phyloP scores from a whole-genome alignment of 2,888 invertebrate genomes.

The Sphaerophoria taeniata region DNA sequence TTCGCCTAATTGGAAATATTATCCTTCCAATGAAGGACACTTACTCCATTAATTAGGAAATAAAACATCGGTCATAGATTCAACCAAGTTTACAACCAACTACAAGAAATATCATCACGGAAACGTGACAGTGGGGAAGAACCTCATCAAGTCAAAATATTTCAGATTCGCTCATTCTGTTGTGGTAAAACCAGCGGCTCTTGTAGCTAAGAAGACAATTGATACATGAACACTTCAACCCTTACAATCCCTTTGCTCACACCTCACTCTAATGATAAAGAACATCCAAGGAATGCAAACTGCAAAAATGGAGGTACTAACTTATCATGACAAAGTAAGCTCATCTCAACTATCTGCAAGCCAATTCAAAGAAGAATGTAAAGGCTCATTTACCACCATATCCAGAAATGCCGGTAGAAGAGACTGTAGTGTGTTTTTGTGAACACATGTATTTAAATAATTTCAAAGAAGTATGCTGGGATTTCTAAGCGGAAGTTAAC shows the following conservation, averaged over 20 bases:
- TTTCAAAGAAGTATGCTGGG: too few relatives aligned
- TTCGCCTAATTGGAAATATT: too few relatives aligned
- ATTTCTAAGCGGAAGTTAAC: too few relatives aligned
- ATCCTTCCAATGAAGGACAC: too few relatives aligned
- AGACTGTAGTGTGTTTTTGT: too few relatives aligned
- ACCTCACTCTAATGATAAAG: conserved; percentile 24
- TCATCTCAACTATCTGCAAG: conserved; percentile 20
- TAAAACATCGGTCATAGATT: too few relatives aligned
- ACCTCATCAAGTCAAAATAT: conserved; percentile 20
- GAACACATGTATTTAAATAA: too few relatives aligned
- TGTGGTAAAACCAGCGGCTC: too few relatives aligned
- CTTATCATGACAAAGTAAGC: conserved; percentile 36
- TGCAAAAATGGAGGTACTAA: conserved; percentile 16
- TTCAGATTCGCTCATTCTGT: conserved; percentile 14
- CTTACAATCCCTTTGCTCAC: conserved; percentile 12
- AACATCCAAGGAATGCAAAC: conserved; percentile 38
- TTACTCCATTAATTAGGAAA: too few relatives aligned
- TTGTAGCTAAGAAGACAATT: too few relatives aligned
- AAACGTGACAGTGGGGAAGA: conserved; percentile 26
- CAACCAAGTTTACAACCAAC: conserved; percentile 12
- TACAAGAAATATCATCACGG: conserved; percentile 28
- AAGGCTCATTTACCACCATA: background rate
- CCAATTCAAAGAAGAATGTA: background rate
- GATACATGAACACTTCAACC: too few relatives aligned
- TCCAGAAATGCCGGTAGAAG: background rate